These are phyloP conservation scores for Dinocampus coccinellae DNA, from an alignment of 2,888 invertebrate species.

Conservation along the genomic window DNA sequence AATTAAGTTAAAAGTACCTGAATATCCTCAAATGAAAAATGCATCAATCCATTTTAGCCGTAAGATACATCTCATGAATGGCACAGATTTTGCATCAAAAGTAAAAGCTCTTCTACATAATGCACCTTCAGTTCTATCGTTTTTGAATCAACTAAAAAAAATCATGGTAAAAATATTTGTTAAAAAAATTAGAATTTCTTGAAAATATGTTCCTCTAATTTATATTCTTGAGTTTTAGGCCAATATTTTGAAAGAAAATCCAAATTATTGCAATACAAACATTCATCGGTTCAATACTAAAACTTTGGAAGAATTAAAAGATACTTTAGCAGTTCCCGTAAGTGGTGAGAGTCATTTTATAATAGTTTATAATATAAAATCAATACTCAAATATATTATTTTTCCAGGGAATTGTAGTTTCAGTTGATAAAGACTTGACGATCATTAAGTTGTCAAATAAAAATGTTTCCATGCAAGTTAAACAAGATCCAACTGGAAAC, in stretches of 20 bases:
- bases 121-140: constrained; percentile 51
- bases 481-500: constrained; percentile 42
- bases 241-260: constrained; percentile 36
- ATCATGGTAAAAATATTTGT: constrained; percentile 46
- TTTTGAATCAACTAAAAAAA: constrained; percentile 57
- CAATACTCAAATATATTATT: neutral
- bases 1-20: constrained; percentile 56
- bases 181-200: neutral
- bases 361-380: neutral
- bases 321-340: constrained; percentile 52
- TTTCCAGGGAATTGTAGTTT: constrained; percentile 52
- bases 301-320: constrained; percentile 53
- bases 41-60: constrained; percentile 55
- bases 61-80: constrained; percentile 50
- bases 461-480: constrained; percentile 52
- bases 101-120: constrained; percentile 46
- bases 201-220: neutral
- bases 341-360: constrained; percentile 34
- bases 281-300: constrained; percentile 26
- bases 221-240: constrained; percentile 28
- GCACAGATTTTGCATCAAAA: constrained; percentile 47
- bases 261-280: neutral
- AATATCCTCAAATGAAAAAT: constrained; percentile 57
- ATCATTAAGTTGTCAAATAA: constrained; percentile 53
- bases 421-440: constrained; percentile 49